Evolutionary conservation across 2,113 vertebrate genomes (phyloP), one percentile per base, ranked within the genome.

Genomic region (Calyptommatus sinebrachiatus): DNA sequence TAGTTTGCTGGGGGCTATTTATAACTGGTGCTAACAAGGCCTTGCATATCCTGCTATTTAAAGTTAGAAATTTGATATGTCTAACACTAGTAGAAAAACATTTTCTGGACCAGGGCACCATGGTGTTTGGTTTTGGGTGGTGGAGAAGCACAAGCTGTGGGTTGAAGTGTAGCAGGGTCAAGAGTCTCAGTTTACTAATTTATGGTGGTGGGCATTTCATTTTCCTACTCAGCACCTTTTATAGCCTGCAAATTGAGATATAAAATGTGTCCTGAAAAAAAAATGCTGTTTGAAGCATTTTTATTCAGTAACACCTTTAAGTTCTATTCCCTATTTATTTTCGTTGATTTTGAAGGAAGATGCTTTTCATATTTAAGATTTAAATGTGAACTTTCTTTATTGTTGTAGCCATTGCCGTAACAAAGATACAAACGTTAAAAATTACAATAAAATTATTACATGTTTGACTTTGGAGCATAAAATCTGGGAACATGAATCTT

Each of bases 1-100:
- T 75, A 70, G 73, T 76, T 76, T 81, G 53, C 79, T 76, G 74
- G 66, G 66, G 35, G 41, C 41, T 81, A 76, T 81, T 81, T 76
- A 76, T 81, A 81, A 70, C 41, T 81, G 50, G 41, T 70, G 79
- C 73, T 81, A 81, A 81, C 73, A 76, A 76, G 79, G 65, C 22
- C 57, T 75, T 69, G 46, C 72, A 61, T 75, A 24, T 2, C 66
- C 66, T 81, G 8, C 79, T 81, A 81, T 81, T 81, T 76, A 76
- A 75, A 81, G 66, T 31, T 70, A 73, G 73, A 31, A 78, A 81
- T 53, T 61, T 48, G 62, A 81, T 75, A 76, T 31, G 79, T 57
- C 65, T 70, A 75, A 70, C 73, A 50, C 79, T 61, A 50, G 22
- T 48, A n/a, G 20, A 62, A 76, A 70, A 70, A 63, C 53, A 70